A percentile compares a stretch with the other conserved stretches of the same genome.
phyloP scores from a whole-genome alignment of 1,140 invertebrate species.

The Pseudomyrmex sp. region DNA sequence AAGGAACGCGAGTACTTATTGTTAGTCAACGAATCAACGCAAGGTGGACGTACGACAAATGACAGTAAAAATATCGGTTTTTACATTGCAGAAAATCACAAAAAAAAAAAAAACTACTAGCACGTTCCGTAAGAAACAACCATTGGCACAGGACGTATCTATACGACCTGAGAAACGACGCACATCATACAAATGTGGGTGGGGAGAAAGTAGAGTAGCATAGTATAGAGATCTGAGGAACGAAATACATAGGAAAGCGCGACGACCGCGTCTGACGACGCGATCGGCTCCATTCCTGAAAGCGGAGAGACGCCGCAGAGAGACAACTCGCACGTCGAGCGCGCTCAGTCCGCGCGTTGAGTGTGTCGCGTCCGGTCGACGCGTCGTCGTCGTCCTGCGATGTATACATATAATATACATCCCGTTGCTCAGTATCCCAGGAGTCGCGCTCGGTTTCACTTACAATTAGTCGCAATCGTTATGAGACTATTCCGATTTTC shows the following conservation, averaged over 20 bases:
- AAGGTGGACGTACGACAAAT: neutral
- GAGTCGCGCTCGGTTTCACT: neutral
- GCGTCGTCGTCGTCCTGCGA: slow-evolving; percentile 14
- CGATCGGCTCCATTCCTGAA: slow-evolving; percentile 54
- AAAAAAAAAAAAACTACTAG: neutral
- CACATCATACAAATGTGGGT: neutral
- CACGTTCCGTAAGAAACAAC: neutral
- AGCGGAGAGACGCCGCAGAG: slow-evolving; percentile 66
- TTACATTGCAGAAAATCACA: neutral
- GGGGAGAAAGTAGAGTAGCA: slow-evolving; percentile 35
- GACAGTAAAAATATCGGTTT: neutral
- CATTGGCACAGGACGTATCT: slow-evolving; percentile 11
- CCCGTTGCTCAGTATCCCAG: neutral
- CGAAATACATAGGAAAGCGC: neutral
- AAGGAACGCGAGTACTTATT: neutral
- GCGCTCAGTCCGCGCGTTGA: slow-evolving; percentile 69
- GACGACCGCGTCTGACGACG: neutral
- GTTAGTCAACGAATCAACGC: too few relatives aligned
- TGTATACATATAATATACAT: neutral
- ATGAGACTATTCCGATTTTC: neutral
- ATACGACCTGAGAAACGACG: neutral
- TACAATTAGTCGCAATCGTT: slow-evolving; percentile 16
- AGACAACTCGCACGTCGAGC: slow-evolving; percentile 57
- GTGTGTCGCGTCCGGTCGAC: slow-evolving; percentile 68
- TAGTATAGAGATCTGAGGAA: slow-evolving; percentile 44